A percentile compares a stretch with the other conserved stretches of the same genome.
Evolutionary conservation across 2,888 invertebrate genomes (phyloP).

Genomic region (Clanis bilineata): DNA sequence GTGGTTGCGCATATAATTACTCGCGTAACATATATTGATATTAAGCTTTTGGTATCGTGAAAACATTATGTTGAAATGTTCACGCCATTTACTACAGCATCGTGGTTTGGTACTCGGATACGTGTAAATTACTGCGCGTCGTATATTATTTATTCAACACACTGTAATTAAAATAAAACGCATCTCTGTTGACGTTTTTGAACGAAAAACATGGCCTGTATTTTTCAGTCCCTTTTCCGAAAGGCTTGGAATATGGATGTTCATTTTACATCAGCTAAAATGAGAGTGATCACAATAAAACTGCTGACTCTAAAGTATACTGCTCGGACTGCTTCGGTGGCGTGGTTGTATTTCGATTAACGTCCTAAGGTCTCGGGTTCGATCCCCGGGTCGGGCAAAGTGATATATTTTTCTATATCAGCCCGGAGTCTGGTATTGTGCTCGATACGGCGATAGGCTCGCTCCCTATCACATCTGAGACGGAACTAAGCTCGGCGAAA

Average conservation of each 20-base stretch:
- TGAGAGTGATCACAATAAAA: neutral
- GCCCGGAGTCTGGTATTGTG: too few species aligned
- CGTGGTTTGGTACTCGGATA: neutral
- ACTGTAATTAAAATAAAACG: conserved; percentile 11
- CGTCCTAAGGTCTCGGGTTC: too few species aligned
- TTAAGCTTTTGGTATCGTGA: conserved; percentile 1
- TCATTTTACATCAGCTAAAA: neutral
- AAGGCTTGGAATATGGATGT: neutral
- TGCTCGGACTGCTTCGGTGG: too few species aligned
- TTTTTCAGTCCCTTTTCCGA: neutral
- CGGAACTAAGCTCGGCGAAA: too few species aligned
- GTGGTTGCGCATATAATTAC: neutral
- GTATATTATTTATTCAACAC: conserved; percentile 6
- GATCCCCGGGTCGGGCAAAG: too few species aligned
- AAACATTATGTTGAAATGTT: conserved; percentile 10
- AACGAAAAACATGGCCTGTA: neutral
- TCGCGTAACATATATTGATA: neutral
- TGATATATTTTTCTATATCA: too few species aligned
- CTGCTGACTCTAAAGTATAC: neutral
- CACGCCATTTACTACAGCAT: conserved; percentile 8
- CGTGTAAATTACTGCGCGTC: neutral
- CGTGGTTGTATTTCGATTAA: too few species aligned
- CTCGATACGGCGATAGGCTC: too few species aligned
- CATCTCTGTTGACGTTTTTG: conserved; percentile 1
- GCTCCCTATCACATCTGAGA: too few species aligned